Base-by-base conservation (phyloP, 2,888 invertebrate genomes). In the Abscondita cerata region DNA sequence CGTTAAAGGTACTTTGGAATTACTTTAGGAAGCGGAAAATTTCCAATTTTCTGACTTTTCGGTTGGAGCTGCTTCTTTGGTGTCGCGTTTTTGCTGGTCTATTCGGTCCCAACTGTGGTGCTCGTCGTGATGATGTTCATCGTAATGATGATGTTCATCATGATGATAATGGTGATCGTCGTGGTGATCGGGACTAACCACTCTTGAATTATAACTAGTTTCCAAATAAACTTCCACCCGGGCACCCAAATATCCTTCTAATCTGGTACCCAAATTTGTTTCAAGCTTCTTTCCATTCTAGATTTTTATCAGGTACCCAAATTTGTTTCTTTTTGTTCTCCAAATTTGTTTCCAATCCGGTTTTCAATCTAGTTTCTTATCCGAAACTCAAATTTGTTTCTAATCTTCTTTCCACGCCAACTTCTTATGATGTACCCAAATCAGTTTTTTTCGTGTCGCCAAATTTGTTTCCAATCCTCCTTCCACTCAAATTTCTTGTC, bases 381-480 rank as follows among this genome's bases (percentile, higher is more conserved):
- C 89, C 12, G 86, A 83, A 0, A 90, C 83, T 89, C 90, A 90
- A 46, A 89, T 86, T 64, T 89, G 84, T 73, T 90, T 91, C 78
- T 93, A 91, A 51, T 89, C n/a, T n/a, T n/a, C n/a, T n/a, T n/a
- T n/a, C n/a, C n/a, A n/a, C n/a, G n/a, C n/a, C n/a, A n/a, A n/a
- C n/a, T n/a, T n/a, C n/a, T n/a, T n/a, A n/a, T 90, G 18, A 90
- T 88, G n/a, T 69, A 88, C 87, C 92, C 92, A 93, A n/a, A n/a
- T n/a, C n/a, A n/a, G n/a, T n/a, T n/a, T n/a, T n/a, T n/a, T n/a
- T n/a, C n/a, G n/a, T n/a, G n/a, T n/a, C n/a, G n/a, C n/a, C n/a
- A n/a, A 50, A 91, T 87, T 77, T 92, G 90, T 74, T 91, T 88
- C 88, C 91, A 90, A 0, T 87, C 89, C 73, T 89, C 89, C 72